Evolutionary conservation across 2,797 vertebrate species (phyloP).

Genomic region (Acipenser ruthenus): DNA sequence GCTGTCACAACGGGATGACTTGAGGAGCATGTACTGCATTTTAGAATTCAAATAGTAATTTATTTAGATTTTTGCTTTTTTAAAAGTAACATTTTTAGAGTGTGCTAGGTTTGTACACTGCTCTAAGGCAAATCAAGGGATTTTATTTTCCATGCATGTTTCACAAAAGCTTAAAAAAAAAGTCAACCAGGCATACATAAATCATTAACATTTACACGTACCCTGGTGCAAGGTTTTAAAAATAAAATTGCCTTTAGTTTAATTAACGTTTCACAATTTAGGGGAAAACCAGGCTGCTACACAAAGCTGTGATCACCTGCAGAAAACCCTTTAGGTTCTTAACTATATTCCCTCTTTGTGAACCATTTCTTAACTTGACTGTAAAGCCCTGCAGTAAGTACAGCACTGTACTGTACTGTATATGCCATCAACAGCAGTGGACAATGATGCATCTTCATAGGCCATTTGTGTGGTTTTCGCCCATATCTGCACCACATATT

Average conservation of each 20-base stretch:
- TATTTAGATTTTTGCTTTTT: conserved; percentile 23
- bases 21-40: conserved; percentile 11
- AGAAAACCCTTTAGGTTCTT: conserved; percentile 5
- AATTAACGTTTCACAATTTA: conserved; percentile 5
- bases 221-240: conserved; percentile 22
- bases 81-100: conserved; percentile 35
- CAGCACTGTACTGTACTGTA: not conserved
- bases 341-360: not conserved
- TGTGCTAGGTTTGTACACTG: conserved; percentile 38
- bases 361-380: not conserved
- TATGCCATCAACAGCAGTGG: conserved; percentile 8
- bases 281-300: conserved; percentile 11
- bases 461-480: conserved; percentile 29
- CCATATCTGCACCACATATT: conserved; percentile 23
- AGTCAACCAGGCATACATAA: conserved; percentile 20
- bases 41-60: conserved; percentile 30
- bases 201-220: conserved; percentile 21
- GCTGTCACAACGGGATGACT: not conserved
- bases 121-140: conserved; percentile 29
- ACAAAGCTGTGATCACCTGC: conserved; percentile 10
- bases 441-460: conserved; percentile 17
- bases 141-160: conserved; percentile 31
- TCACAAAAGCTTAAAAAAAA: conserved; percentile 29
- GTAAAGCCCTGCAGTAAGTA: conserved; percentile 4
- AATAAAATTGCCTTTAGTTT: conserved; percentile 26